Conservation (phyloP, 2,888 invertebrate genomes). For the Nephrocerus scutellatus region DNA sequence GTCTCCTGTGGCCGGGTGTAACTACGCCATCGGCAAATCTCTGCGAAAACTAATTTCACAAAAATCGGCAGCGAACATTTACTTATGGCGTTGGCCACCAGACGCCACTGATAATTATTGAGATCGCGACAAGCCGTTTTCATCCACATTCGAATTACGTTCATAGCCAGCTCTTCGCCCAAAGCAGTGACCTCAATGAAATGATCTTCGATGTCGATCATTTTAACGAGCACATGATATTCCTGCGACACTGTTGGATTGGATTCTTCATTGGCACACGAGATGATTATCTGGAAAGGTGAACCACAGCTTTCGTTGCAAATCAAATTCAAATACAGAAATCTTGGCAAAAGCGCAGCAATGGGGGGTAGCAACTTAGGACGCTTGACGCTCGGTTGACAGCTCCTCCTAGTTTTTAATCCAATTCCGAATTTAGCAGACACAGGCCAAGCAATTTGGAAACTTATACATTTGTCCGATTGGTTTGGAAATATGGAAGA, state of each 20-base stretch:
- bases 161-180: slow-evolving; percentile 89
- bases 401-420: not conserved
- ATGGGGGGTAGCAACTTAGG: not conserved
- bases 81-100: slow-evolving; percentile 87
- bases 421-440: slow-evolving; percentile 31
- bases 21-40: slow-evolving; percentile 94
- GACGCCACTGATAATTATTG: slow-evolving; percentile 87
- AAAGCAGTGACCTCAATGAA: slow-evolving; percentile 85
- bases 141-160: slow-evolving; percentile 89
- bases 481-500: slow-evolving; percentile 27
- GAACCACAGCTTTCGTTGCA: not conserved
- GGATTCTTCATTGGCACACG: slow-evolving; percentile 79
- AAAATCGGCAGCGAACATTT: slow-evolving; percentile 94
- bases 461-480: slow-evolving; percentile 31
- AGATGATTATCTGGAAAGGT: slow-evolving; percentile 69
- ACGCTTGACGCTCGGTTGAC: not conserved
- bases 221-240: slow-evolving; percentile 74
- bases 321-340: too few relatives aligned
- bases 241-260: slow-evolving; percentile 83
- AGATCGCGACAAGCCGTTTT: slow-evolving; percentile 79
- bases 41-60: slow-evolving; percentile 94
- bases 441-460: slow-evolving; percentile 40
- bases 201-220: slow-evolving; percentile 83
- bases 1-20: slow-evolving; percentile 92
- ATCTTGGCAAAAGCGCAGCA: not conserved